Base-by-base conservation (phyloP, 1,140 invertebrate genomes). In the Heliconius congener region DNA sequence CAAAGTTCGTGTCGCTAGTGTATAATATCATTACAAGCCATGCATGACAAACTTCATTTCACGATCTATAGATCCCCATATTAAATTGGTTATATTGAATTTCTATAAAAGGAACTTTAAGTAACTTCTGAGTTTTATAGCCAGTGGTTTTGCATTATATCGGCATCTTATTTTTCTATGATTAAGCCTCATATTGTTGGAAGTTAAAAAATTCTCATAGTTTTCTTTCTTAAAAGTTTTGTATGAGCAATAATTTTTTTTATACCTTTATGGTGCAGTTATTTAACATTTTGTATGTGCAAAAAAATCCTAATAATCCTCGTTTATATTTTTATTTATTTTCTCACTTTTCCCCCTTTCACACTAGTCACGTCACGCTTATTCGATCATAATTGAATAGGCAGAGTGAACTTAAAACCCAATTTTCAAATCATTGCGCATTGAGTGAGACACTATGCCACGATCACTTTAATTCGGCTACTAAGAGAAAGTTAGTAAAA, bases 71-170 rank as follows among this genome's bases (percentile, higher is more conserved):
- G 34, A 37, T 37, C 60, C 3, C 50, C 23, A 66, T 66, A 66
- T 30, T 66, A 30, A 66, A 66, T 37, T 37, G 34, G 6, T 37
- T 37, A 37, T 37, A 37, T 37, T 30, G 60, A 66, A 66, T 27
- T 66, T 6, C 60, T 30, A 66, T 27, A 66, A 23, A 66, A 11
- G 60, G 5, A 66, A 66, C 27, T 66, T 66, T 66, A 23, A 23
- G 27, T 66, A 66, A 66, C 60, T 66, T 66, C 60, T 30, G 11
- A 66, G 13, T 66, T 66, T 66, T 66, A 66, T 66, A 16, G 60
- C 60, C 60, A 66, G 60, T 16, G 60, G 27, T 66, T 27, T 66
- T 66, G 27, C 27, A 66, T 30, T 66, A 11, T 66, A 30, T 66
- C 8, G 23, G 57, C 23, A 9, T 60, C n/a, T n/a, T 60, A 60